Base-by-base conservation (phyloP, 2,888 invertebrate genomes). In the Rhamnusium bicolor region DNA sequence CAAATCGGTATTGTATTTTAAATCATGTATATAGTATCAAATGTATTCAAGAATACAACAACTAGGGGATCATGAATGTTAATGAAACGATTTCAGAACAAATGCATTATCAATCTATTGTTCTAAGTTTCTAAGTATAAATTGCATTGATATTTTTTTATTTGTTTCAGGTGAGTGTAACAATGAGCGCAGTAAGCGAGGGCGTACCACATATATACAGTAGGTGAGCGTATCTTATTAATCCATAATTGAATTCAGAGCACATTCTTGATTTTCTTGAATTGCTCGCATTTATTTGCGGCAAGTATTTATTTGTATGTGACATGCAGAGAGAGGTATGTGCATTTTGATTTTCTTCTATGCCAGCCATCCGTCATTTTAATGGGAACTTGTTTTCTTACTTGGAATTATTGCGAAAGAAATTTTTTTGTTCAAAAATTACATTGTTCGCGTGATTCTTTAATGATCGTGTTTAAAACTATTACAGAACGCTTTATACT, bases 291-390 rank as follows among this genome's bases (percentile, higher is more conserved):
- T 83, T 82, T 73, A 83, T 83, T 83, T 79, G 80, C 77, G 69
- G 79, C 79, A 70, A 72, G 76, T 76, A 81, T 82, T 81, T 81
- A 82, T 81, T 79, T 76, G 76, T 79, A 76, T 76, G 82, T 81
- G 84, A 84, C 85, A 84, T 84, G 83, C 83, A 83, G 83, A 81
- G 81, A 84, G 71, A 73, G 83, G 83, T 83, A 85, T 85, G 85
- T 82, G 84, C 84, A 83, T 85, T 85, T 84, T 85, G 85, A 85
- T 84, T 85, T 84, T 83, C 82, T 81, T 83, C 77, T 81, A 80
- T 79, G 81, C 75, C 81, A 73, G 76, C 69, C 82, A 83, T 86
- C 79, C 84, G 81, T 85, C 85, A 86, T 85, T 81, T 85, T 86
- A 86, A 85, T 85, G 82, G 84, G 77, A 77, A 81, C 84, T 70